Evolutionary conservation across 1,140 invertebrate genomes (phyloP).

Genomic region (Apis laboriosa): DNA sequence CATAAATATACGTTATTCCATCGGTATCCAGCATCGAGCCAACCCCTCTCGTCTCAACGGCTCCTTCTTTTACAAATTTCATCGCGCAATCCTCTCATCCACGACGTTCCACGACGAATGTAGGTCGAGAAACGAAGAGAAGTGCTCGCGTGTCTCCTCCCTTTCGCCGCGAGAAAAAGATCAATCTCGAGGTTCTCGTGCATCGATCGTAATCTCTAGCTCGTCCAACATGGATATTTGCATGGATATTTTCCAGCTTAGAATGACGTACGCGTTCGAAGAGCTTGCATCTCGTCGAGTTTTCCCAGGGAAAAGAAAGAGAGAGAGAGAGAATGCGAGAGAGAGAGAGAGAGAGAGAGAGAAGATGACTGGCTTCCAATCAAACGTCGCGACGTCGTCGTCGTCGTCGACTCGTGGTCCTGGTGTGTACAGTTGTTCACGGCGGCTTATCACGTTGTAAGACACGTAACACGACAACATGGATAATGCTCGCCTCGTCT

Average conservation of each 20-base stretch:
- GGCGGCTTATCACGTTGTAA: constrained; percentile 71
- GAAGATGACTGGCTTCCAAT: constrained; percentile 40
- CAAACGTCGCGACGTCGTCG: constrained; percentile 38
- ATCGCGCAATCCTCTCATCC: background rate
- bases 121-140: constrained; percentile 20
- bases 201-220: constrained; percentile 49
- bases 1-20: too few relatives aligned
- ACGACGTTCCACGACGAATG: constrained; percentile 7
- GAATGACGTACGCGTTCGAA: constrained; percentile 32
- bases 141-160: background rate
- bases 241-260: constrained; percentile 52
- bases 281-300: constrained; percentile 31
- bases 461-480: constrained; percentile 68
- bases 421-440: constrained; percentile 47
- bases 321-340: too few relatives aligned
- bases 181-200: background rate
- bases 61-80: background rate
- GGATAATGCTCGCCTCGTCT: constrained; percentile 55
- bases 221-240: background rate
- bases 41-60: too few relatives aligned
- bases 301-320: constrained; percentile 5
- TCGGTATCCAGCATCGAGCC: too few relatives aligned
- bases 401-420: constrained; percentile 26
- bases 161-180: background rate
- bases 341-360: background rate